Evolutionary conservation across 2,797 vertebrate genomes (phyloP).

Genomic region (Pempheris klunzingeri): DNA sequence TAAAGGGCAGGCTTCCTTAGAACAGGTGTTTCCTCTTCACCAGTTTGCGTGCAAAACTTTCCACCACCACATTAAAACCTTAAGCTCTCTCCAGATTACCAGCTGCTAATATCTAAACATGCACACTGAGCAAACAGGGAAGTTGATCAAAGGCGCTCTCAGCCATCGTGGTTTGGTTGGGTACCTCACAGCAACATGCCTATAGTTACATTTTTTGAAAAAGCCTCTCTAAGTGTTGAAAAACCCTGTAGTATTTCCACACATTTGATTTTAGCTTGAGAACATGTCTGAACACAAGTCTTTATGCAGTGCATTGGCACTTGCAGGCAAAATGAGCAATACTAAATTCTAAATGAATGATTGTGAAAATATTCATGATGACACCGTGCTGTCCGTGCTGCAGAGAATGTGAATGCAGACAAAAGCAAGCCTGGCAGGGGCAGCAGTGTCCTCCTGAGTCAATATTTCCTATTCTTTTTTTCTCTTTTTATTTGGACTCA

Average conservation of each 20-base stretch:
- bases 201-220: neutral
- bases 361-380: neutral
- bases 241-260: no score
- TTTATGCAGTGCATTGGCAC: neutral
- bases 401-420: neutral
- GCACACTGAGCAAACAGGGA: neutral
- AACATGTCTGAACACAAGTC: neutral
- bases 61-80: neutral
- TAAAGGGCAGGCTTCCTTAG: no score
- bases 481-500: constrained; percentile 28
- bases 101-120: neutral
- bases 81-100: neutral
- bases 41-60: no score
- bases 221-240: neutral
- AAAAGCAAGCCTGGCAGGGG: neutral
- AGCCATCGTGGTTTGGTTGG: neutral
- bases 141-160: neutral
- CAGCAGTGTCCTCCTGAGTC: neutral
- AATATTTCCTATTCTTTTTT: neutral
- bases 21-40: neutral
- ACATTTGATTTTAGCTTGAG: no score
- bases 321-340: constrained; percentile 2
- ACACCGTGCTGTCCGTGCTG: neutral
- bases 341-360: constrained; percentile 1
- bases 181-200: neutral